Conservation (phyloP, 2,888 invertebrate species). For the Idaea straminata region DNA sequence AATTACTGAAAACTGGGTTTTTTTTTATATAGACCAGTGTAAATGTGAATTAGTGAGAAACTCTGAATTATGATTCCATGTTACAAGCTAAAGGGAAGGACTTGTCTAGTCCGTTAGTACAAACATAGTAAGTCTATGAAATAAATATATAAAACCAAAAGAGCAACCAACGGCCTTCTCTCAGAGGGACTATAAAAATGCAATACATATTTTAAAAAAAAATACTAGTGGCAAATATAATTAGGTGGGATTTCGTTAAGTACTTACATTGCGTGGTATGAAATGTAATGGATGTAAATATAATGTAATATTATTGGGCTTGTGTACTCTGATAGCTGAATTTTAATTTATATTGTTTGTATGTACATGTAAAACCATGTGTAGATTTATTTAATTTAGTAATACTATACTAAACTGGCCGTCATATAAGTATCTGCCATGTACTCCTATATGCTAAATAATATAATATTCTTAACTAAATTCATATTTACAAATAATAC, state of each 20-base stretch:
- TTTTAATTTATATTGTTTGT: conserved; percentile 58
- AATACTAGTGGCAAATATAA: conserved; percentile 8
- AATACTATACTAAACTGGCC: conserved; percentile 87
- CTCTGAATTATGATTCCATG: no score
- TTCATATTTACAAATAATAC: conserved; percentile 84
- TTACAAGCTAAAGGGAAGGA: no score
- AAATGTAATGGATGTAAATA: background rate
- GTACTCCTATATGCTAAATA: conserved; percentile 79
- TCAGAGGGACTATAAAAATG: background rate
- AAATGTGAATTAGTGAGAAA: no score
- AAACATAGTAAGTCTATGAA: no score
- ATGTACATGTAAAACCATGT: conserved; percentile 80
- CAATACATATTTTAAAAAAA: conserved; percentile 16
- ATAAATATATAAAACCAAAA: no score
- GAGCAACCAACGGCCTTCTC: background rate
- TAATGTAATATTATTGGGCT: conserved; percentile 4
- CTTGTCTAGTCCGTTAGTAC: no score
- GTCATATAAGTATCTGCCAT: conserved; percentile 84
- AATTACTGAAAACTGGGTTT: no score
- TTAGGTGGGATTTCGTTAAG: conserved; percentile 17
- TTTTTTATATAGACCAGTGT: no score
- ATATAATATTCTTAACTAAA: conserved; percentile 82
- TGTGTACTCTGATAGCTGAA: conserved; percentile 55
- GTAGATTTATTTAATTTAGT: conserved; percentile 80
- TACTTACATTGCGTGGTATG: conserved; percentile 8